These are phyloP conservation scores for Pantherophis vulpinus DNA, from an alignment of 2,797 vertebrate genomes.

Conservation along the genomic window DNA sequence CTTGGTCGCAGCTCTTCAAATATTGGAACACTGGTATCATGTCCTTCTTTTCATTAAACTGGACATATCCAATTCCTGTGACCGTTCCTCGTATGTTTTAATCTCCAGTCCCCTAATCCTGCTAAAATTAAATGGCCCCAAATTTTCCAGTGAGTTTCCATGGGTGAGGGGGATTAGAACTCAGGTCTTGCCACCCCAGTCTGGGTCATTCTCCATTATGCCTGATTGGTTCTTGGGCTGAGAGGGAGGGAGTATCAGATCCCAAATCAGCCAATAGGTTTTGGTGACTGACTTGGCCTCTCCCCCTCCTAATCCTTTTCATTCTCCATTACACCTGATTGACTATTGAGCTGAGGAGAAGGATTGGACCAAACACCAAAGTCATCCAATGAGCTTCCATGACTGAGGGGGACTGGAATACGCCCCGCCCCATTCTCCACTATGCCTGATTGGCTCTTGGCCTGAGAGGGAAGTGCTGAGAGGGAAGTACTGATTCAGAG, in stretches of 20 bases:
- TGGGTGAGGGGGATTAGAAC: background rate
- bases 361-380: background rate
- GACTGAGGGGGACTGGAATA: background rate
- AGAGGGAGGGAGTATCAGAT: background rate
- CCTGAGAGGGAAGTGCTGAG: background rate
- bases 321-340: background rate
- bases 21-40: accelerated
- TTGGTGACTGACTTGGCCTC: background rate
- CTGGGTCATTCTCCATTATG: accelerated
- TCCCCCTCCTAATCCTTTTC: background rate
- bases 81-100: too few species aligned
- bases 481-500: background rate
- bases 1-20: too few species aligned
- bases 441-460: background rate
- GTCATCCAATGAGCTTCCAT: background rate
- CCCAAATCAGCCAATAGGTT: background rate
- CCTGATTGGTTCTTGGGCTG: background rate
- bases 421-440: background rate
- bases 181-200: background rate
- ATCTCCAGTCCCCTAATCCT: too few species aligned
- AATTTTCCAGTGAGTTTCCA: background rate
- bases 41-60: too few species aligned
- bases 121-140: background rate
- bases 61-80: too few species aligned
- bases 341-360: background rate